These are phyloP conservation scores for Atherinomorus stipes DNA, from an alignment of 2,113 vertebrate species.

Conservation along the genomic window DNA sequence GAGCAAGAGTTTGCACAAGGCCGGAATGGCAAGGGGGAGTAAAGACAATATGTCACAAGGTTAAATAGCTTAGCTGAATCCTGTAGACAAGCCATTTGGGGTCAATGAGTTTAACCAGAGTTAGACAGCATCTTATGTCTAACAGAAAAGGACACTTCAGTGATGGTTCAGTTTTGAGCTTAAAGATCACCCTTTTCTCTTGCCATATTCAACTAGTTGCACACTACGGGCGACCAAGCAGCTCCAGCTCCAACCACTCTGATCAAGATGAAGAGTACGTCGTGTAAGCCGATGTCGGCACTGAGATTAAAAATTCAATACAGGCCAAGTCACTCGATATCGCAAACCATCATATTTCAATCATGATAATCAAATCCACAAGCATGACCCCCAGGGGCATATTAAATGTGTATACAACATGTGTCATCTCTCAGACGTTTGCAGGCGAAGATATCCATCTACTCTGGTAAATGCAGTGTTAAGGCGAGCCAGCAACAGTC, in stretches of 20 bases:
- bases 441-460: slow-evolving; percentile 56
- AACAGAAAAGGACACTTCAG: slow-evolving; percentile 3
- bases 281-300: slow-evolving; percentile 16
- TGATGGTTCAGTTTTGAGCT: neutral
- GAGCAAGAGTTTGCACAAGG: neutral
- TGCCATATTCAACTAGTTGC: slow-evolving; percentile 18
- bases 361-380: slow-evolving; percentile 64
- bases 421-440: slow-evolving; percentile 55
- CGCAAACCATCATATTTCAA: slow-evolving; percentile 58
- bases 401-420: slow-evolving; percentile 65
- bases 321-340: slow-evolving; percentile 58
- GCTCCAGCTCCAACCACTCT: neutral
- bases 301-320: slow-evolving; percentile 63
- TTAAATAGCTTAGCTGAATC: slow-evolving; percentile 39
- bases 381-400: slow-evolving; percentile 62
- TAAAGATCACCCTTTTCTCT: neutral
- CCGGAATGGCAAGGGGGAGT: neutral
- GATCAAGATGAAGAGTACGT: slow-evolving; percentile 33
- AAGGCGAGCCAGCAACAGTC: slow-evolving; percentile 55
- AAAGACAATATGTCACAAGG: slow-evolving; percentile 25
- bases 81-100: slow-evolving; percentile 23
- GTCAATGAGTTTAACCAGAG: slow-evolving; percentile 35
- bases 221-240: neutral
- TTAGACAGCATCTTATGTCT: slow-evolving; percentile 3
- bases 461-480: slow-evolving; percentile 48